Base-by-base conservation (phyloP, 2,888 invertebrate genomes). In the Cryptus armator region DNA sequence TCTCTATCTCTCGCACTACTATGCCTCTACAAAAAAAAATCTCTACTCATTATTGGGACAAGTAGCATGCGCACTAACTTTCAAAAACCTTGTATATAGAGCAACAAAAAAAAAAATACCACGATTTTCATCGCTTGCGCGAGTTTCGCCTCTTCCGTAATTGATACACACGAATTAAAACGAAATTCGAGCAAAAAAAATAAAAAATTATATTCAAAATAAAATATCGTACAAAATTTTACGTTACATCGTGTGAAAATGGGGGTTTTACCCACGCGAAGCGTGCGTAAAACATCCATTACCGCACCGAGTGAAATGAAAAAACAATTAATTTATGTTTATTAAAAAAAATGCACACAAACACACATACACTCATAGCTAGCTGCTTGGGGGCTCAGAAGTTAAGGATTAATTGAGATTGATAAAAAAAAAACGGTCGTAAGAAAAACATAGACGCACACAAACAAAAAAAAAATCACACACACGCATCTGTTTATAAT, bases 61-160 rank as follows among this genome's bases (percentile, higher is more conserved):
- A 37, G 89, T 92, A 92, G 93, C 93, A 93, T 93, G 93, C 92
- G 91, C 92, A 93, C 93, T 93, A 93, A 93, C 93, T 92, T 90
- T 89, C 89, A 89, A 89, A 89, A 76, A 82, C 32, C 62, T 83
- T 86, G 77, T 82, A 84, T 62, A 82, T 77, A 83, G 80, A 79
- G 14, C 51, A 62, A 74, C 70, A 51, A 67, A 44, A 51, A 24
- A 24, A 75, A 62, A 66, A 37, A 32, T 75, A 53, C 86, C 86
- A 89, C 87, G 86, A 90, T 87, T 91, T 91, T 90, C 89, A 92
- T 90, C 88, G 92, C 92, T 93, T 93, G 91, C 89, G 89, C 92
- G 89, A 84, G 88, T 89, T 86, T 87, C 86, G 86, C 56, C 87
- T 90, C 88, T 88, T 86, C 88, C 88, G 88, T 91, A 91, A 89